Evolutionary conservation across 2,797 vertebrate genomes (phyloP).

Genomic region (Fistularia commersonii): DNA sequence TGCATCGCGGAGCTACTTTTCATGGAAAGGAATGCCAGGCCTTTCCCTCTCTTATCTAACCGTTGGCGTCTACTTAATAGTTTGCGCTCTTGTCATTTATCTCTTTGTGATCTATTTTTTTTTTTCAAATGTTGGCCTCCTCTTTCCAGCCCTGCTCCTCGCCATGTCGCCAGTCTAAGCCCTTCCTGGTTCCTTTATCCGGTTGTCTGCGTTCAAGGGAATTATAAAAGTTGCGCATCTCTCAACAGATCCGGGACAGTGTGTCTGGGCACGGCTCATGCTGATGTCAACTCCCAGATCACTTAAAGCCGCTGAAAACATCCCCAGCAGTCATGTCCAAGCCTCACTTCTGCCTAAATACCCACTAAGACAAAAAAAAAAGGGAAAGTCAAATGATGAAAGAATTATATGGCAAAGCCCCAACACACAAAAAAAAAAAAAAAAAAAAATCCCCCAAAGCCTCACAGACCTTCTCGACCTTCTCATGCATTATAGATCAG

Average conservation of each 20-base stretch:
- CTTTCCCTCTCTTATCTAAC: constrained; percentile 22
- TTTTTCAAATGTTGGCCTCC: constrained; percentile 10
- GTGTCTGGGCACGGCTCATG: constrained; percentile 40
- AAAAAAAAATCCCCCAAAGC: constrained; percentile 53
- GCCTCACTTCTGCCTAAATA: constrained; percentile 60
- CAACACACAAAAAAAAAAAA: constrained; percentile 49
- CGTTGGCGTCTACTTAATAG: constrained; percentile 32
- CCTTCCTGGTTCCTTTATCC: constrained; percentile 39
- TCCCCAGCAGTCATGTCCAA: constrained; percentile 51
- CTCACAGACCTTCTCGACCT: constrained; percentile 33
- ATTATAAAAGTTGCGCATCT: constrained; percentile 51
- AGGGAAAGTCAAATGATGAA: constrained; percentile 52
- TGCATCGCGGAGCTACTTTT: constrained; percentile 32
- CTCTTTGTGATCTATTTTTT: constrained; percentile 20
- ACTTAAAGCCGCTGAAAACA: constrained; percentile 55
- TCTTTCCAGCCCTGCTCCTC: constrained; percentile 7
- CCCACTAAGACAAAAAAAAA: constrained; percentile 33
- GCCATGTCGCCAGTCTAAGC: constrained; percentile 19
- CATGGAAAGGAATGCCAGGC: constrained; percentile 17
- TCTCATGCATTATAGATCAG: constrained; percentile 62
- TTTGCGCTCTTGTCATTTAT: constrained; percentile 21
- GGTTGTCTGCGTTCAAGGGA: constrained; percentile 44
- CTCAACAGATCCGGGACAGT: constrained; percentile 40
- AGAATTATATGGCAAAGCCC: constrained; percentile 61
- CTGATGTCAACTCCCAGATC: constrained; percentile 38